These are phyloP conservation scores for Miichthys miiuy DNA, from an alignment of 2,797 vertebrate genomes.

Conservation along the genomic window DNA sequence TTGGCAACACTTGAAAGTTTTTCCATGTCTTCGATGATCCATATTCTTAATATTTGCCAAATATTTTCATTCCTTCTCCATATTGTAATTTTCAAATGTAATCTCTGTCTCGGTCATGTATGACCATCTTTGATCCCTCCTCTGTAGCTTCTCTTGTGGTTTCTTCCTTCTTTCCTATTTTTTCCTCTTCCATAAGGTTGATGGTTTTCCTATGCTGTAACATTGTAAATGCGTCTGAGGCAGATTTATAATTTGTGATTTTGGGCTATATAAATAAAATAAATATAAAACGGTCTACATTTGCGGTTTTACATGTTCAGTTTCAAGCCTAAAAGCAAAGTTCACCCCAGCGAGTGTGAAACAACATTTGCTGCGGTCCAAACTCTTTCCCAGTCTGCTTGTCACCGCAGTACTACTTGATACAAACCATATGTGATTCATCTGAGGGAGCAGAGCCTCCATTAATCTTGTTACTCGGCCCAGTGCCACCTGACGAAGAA, in stretches of 20 bases:
- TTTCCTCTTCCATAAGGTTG: neutral
- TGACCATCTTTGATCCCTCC: neutral
- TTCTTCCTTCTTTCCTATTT: neutral
- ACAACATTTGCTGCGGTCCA: neutral
- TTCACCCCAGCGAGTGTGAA: neutral
- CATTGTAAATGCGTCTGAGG: neutral
- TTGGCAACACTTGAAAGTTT: neutral
- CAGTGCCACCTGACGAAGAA: slow-evolving; percentile 70
- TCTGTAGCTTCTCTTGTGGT: neutral
- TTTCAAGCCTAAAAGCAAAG: neutral
- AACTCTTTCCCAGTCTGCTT: slow-evolving; percentile 25
- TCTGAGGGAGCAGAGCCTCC: slow-evolving; percentile 52
- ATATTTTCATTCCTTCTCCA: neutral
- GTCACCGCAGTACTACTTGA: slow-evolving; percentile 49
- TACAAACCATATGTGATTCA: slow-evolving; percentile 73
- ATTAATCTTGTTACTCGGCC: slow-evolving; percentile 75
- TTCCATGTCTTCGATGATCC: neutral
- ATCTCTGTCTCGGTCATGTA: neutral
- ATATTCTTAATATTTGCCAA: neutral
- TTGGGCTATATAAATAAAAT: neutral
- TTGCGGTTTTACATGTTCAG: neutral
- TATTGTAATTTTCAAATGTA: neutral
- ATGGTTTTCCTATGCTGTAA: neutral
- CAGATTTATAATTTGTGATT: neutral
- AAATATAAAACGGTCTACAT: neutral